Conservation (phyloP, 2,113 vertebrate species). For the Centropus bengalensis region DNA sequence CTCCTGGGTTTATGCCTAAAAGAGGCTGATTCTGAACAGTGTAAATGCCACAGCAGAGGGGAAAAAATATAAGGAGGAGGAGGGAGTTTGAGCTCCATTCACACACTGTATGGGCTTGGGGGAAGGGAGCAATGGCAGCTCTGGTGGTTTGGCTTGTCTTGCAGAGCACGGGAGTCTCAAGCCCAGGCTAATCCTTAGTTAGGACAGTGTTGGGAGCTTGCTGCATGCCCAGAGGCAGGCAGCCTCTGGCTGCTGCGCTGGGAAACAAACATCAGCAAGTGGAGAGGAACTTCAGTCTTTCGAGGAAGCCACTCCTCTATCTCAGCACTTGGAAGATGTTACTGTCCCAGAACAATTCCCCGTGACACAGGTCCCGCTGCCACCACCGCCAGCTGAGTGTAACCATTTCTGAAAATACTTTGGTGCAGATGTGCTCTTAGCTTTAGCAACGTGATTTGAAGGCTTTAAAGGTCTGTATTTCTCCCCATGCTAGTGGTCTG, state of each 20-base stretch:
- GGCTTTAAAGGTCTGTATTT: neutral
- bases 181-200: neutral
- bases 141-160: neutral
- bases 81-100: neutral
- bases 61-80: neutral
- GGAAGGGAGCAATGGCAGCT: neutral
- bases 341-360: neutral
- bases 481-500: neutral
- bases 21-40: neutral
- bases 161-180: neutral
- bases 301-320: neutral
- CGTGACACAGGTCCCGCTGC: rapidly evolving
- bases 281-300: neutral
- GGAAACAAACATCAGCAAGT: neutral
- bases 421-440: neutral
- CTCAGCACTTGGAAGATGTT: neutral
- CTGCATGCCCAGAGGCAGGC: neutral
- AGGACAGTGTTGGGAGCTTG: neutral
- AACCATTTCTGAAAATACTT: neutral
- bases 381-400: neutral
- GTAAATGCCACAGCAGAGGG: neutral
- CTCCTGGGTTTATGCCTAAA: neutral
- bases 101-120: neutral
- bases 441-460: neutral
- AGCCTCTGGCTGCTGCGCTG: neutral